Evolutionary conservation across 2,797 vertebrate species (phyloP), one percentile per base, ranked within the genome.

Genomic region (Kryptolebias ocellatus): DNA sequence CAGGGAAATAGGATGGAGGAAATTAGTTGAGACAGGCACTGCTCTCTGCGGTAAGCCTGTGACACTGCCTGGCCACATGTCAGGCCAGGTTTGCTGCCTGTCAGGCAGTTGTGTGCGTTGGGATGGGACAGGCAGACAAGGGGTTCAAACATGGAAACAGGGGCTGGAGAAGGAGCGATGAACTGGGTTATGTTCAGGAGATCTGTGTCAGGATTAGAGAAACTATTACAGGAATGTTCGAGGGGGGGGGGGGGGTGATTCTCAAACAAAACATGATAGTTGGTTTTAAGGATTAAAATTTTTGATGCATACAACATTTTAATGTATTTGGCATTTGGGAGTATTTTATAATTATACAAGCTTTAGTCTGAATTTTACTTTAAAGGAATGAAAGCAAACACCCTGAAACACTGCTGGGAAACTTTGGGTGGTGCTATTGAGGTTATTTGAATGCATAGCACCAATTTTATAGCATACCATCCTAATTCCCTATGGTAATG

Each of bases 51-150:
- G 83, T 84, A 78, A 91, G 86, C 80, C 82, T 17, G 85, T 85
- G 89, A 92, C 90, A 85, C 85, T 16, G 79, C 74, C 78, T 67
- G 85, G 70, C 84, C 83, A 84, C 83, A 88, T 91, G 89, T 91
- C 90, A 90, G 80, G 60, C 49, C 72, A 4, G 53, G 83, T 92
- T 91, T 87, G 84, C 83, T 71, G 81, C 67, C 72, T 91, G 87
- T 90, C 89, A 90, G 62, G 50, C 76, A 79, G 84, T 75, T 78
- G 72, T 72, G 54, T 34, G 60, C 53, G 56, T 67, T 47, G 80
- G 86, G 76, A 73, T 47, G 80, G 86, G 76, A 73, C 69, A 58
- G 69, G 68, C 70, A 61, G 72, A 66, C 47, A 4, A 65, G 46
- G 53, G 52, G 46, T 61, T 78, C 67, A 44, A 52, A 83, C 62